Base-by-base conservation (phyloP, 2,113 vertebrate genomes). In the Paradoxurus hermaphroditus region DNA sequence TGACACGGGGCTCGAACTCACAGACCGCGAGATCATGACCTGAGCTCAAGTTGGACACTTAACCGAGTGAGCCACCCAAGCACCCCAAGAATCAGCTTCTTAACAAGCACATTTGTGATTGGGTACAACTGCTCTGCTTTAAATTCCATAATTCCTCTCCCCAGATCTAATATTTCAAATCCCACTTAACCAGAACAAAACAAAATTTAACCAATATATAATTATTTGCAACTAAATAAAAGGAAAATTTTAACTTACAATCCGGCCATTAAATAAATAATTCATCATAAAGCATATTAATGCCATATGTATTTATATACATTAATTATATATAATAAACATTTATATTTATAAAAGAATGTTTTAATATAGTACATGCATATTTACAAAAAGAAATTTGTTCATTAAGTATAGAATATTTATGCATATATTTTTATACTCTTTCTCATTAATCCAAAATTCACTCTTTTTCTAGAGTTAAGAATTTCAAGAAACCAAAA, bases 321-420 rank as follows among this genome's bases (percentile, higher is more conserved):
- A 88, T 72, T 94, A 96, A 94, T 85, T 96, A 41, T 36, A 44
- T 84, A 63, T 63, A 91, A 85, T 63, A 53, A 83, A 68, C 5
- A 56, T 27, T 67, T 70, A 31, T 72, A 15, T 73, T 91, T 65
- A 34, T 81, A 77, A 91, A 97, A 88, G 81, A 96, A 63, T 89
- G 21, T 72, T 3, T 70, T 95, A 25, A n/a, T 88, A 44, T 84
- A 8, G 4, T 19, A 39, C 15, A 86, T 68, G 51, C 4, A 83
- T 86, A 88, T 93, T 97, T 93, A 81, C 56, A 93, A 93, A 89
- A 39, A 53, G 19, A 81, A 94, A 95, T 81, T 23, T 88, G 14
- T 31, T 91, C 70, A 44, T 46, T 46, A 90, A 78, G 8, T 18
- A 39, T 51, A 73, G 27, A 11, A 36, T 94, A 59, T 65, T 70